Evolutionary conservation across 2,113 vertebrate genomes (phyloP).

Genomic region (Verasper variegatus): DNA sequence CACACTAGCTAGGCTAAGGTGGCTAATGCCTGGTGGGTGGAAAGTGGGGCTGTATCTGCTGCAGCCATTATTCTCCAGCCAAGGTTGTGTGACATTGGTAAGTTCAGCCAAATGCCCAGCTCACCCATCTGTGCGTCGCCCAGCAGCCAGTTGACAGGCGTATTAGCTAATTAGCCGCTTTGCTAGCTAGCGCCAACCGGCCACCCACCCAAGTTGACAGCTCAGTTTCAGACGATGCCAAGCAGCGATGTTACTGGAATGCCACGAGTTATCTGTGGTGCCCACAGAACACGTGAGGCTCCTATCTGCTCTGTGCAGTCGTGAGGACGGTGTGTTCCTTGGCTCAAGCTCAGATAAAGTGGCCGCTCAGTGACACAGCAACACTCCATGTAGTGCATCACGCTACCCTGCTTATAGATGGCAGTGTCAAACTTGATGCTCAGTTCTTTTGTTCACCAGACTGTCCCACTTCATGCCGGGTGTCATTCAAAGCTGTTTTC

Average conservation of each 20-base stretch:
- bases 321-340: conserved; percentile 41
- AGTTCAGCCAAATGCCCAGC: background rate
- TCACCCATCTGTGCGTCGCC: background rate
- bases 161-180: conserved; percentile 57
- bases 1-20: conserved; percentile 43
- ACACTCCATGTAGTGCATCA: conserved; percentile 17
- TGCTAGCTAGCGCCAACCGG: conserved; percentile 56
- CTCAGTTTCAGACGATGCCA: conserved; percentile 23
- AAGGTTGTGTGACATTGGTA: background rate
- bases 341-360: conserved; percentile 55
- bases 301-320: conserved; percentile 51
- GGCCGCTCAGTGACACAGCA: conserved; percentile 34
- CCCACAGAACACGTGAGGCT: conserved; percentile 1
- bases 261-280: conserved; percentile 1
- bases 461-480: background rate
- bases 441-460: background rate
- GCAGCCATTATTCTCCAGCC: background rate
- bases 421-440: background rate
- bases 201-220: conserved; percentile 57
- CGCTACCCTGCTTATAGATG: conserved; percentile 8
- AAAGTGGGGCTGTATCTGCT: background rate
- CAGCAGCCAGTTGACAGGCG: conserved; percentile 13
- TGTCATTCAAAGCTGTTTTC: conserved; percentile 27
- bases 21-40: conserved; percentile 37
- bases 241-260: conserved; percentile 13